Evolutionary conservation across 2,113 vertebrate genomes (phyloP), one percentile per base, ranked within the genome.

Genomic region (Limnothrissa miodon): DNA sequence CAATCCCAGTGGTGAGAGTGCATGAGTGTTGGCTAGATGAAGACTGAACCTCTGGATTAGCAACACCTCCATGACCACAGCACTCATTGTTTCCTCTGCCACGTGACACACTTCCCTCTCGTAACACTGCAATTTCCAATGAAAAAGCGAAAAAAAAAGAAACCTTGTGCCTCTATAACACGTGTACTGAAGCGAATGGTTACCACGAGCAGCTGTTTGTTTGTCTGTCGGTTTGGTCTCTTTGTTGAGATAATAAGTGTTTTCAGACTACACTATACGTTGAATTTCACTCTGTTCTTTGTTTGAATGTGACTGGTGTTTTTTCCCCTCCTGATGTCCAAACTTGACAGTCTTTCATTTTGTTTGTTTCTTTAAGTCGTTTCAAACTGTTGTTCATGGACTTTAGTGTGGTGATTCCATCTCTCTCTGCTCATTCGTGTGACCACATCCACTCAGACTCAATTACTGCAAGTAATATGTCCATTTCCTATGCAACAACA

Each of bases 401-500:
- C 17, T 78, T 79, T 82, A 78, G 39, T 44, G 81, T 36, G 46
- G 33, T 83, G 59, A 85, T 85, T 80, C 93, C 95, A 93, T 96
- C 45, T 95, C 94, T 94, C 94, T 94, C 94, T 92, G 96, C 93
- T 95, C 96, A 91, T 97, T 96, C 96, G 95, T 95, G 95, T 95
- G 95, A 95, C 95, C 96, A 96, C 95, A 93, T 97, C 95, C 96
- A 96, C 95, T 95, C 95, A 96, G 87, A 97, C 96, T 96, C 96
- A 93, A 94, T 96, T 98, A 98, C 95, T 98, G 97, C 96, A 99
- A 98, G 96, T 95, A 97, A 98, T 93, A 97, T 97, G 97, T 98
- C 96, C 97, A 97, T 99, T 98, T 98, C 97, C 98, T 99, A 99
- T 99, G 97, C 98, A 99, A 99, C 96, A 94, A 91, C 81, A 92